Evolutionary conservation across 2,113 vertebrate species (phyloP).

Genomic region (Anser cygnoides): DNA sequence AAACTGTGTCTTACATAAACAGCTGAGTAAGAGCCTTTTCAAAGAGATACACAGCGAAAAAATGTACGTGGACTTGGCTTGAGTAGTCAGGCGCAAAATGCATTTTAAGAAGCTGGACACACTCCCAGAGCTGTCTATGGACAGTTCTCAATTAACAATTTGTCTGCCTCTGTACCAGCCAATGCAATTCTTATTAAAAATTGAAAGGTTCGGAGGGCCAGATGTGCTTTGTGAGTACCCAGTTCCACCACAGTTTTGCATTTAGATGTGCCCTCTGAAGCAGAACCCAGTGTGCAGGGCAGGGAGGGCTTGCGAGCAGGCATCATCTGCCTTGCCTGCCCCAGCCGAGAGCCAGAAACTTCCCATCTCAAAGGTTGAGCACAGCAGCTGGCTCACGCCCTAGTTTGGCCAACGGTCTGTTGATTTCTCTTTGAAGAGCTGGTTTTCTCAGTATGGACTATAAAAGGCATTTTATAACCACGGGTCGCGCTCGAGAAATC

Average conservation of each 20-base stretch:
- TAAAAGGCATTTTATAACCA: not conserved
- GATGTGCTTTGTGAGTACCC: not conserved
- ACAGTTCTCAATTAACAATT: not conserved
- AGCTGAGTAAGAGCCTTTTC: not conserved
- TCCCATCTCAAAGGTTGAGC: no score
- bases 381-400: not conserved
- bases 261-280: not conserved
- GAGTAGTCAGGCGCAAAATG: conserved; percentile 8
- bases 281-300: not conserved
- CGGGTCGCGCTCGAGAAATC: not conserved
- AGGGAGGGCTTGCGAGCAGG: not conserved
- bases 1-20: not conserved
- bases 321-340: not conserved
- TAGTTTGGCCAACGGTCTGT: not conserved
- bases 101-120: not conserved
- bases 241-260: not conserved
- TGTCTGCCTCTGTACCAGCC: not conserved
- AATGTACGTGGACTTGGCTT: not conserved
- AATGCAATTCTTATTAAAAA: not conserved
- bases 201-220: not conserved
- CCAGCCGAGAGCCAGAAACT: not conserved
- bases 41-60: not conserved
- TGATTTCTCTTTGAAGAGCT: not conserved
- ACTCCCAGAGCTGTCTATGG: not conserved
- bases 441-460: not conserved